Conservation (phyloP, 2,888 invertebrate genomes). For the Idaea aversata region DNA sequence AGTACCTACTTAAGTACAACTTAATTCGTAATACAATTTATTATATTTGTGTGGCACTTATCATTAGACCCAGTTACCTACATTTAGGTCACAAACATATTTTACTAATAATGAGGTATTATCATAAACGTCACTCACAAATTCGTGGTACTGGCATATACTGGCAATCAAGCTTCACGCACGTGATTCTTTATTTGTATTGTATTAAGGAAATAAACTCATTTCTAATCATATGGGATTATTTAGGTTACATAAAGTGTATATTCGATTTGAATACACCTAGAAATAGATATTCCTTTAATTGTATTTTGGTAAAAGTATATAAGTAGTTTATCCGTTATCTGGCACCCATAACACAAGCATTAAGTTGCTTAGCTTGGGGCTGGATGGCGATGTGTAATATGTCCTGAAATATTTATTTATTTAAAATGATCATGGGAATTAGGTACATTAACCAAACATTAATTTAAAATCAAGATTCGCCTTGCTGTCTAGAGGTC, state of each 20-base stretch:
- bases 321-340: too few relatives aligned
- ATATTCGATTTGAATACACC: too few relatives aligned
- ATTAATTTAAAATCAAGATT: too few relatives aligned
- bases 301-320: too few relatives aligned
- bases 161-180: neutral
- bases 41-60: neutral
- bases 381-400: too few relatives aligned
- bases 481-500: too few relatives aligned
- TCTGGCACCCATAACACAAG: too few relatives aligned
- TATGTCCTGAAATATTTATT: too few relatives aligned
- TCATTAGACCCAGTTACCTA: neutral
- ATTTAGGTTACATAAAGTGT: neutral
- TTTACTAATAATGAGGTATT: slow-evolving; percentile 1
- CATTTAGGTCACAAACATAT: slow-evolving; percentile 1
- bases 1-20: neutral
- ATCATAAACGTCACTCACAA: neutral
- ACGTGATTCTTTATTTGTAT: neutral
- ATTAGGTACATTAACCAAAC: too few relatives aligned
- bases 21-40: neutral
- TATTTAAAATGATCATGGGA: too few relatives aligned
- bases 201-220: neutral
- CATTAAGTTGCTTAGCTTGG: too few relatives aligned
- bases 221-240: neutral
- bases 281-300: too few relatives aligned
- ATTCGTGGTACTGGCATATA: neutral